phyloP scores from a whole-genome alignment of 2,113 vertebrate species.

The Sisor rabdophorus region DNA sequence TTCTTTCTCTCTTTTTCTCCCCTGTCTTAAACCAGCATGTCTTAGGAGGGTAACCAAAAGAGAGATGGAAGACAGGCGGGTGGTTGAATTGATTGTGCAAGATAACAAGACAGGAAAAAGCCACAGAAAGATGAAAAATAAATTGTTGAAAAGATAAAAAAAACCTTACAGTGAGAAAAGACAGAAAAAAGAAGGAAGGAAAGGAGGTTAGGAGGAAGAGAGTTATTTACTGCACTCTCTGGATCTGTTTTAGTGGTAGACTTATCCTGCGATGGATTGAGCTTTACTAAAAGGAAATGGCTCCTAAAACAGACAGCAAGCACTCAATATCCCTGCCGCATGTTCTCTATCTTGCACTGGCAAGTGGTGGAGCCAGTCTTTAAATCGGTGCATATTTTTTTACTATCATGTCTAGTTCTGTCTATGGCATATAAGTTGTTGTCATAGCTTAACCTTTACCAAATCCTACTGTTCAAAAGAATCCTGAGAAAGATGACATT shows the following conservation, averaged over 20 bases:
- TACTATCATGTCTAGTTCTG: not conserved
- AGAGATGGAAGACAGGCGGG: not conserved
- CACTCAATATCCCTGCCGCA: conserved; percentile 18
- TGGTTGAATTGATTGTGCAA: not conserved
- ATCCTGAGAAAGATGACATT: not conserved
- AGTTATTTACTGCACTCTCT: conserved; percentile 31
- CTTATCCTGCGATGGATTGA: conserved; percentile 17
- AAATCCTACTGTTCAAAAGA: not conserved
- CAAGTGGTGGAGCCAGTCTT: not conserved
- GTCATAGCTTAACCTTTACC: not conserved
- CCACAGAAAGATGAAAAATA: conserved; percentile 1
- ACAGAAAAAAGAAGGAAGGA: not conserved
- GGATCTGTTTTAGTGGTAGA: conserved; percentile 9
- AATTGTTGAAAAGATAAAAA: conserved; percentile 4
- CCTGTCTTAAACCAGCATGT: conserved; percentile 11
- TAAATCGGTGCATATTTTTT: not conserved
- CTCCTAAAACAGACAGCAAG: conserved; percentile 19
- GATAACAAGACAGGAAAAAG: conserved; percentile 5
- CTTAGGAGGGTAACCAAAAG: not conserved
- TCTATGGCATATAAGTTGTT: not conserved
- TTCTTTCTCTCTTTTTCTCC: not conserved
- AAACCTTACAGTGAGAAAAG: conserved; percentile 3
- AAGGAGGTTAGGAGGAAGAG: conserved; percentile 3
- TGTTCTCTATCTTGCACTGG: not conserved
- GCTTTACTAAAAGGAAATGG: conserved; percentile 26